Evolutionary conservation across 2,888 invertebrate species (phyloP).

Genomic region (Orgyia antiqua): DNA sequence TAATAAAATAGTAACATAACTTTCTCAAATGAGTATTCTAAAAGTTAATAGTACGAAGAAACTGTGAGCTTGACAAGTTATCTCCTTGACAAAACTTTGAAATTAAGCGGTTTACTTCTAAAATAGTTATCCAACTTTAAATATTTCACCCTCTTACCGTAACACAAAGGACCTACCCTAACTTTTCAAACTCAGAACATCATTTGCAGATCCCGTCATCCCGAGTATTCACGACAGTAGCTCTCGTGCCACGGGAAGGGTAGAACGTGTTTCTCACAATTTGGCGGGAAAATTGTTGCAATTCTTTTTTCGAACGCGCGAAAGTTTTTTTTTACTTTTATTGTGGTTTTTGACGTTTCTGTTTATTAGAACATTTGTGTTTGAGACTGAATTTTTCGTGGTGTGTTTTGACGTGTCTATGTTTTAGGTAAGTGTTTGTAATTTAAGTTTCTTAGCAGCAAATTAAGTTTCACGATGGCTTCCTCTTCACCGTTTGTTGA

Average conservation of each 20-base stretch:
- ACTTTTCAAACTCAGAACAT: constrained; percentile 49
- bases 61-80: constrained; percentile 1
- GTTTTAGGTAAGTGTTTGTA: constrained; percentile 20
- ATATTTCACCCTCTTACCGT: constrained; percentile 15
- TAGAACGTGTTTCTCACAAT: constrained; percentile 29
- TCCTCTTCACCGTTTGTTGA: constrained; percentile 18
- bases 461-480: constrained; percentile 22
- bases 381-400: constrained; percentile 6
- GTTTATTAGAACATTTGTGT: constrained; percentile 13
- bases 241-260: constrained; percentile 32
- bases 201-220: constrained; percentile 42
- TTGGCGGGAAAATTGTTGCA: constrained; percentile 46
- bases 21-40: too few species aligned
- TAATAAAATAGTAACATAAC: too few species aligned
- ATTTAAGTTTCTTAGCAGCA: constrained; percentile 23
- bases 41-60: neutral
- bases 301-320: constrained; percentile 36
- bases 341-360: constrained; percentile 13
- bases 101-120: constrained; percentile 2
- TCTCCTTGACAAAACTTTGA: constrained; percentile 1
- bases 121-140: constrained; percentile 8
- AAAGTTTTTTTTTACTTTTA: constrained; percentile 13
- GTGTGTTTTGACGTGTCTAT: constrained; percentile 5
- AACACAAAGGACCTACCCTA: constrained; percentile 26
- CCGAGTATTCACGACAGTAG: constrained; percentile 43